A percentile compares a stretch with the other conserved stretches of the same genome.
Evolutionary conservation across 2,113 vertebrate species (phyloP).

Genomic region (Tenrec ecaudatus): DNA sequence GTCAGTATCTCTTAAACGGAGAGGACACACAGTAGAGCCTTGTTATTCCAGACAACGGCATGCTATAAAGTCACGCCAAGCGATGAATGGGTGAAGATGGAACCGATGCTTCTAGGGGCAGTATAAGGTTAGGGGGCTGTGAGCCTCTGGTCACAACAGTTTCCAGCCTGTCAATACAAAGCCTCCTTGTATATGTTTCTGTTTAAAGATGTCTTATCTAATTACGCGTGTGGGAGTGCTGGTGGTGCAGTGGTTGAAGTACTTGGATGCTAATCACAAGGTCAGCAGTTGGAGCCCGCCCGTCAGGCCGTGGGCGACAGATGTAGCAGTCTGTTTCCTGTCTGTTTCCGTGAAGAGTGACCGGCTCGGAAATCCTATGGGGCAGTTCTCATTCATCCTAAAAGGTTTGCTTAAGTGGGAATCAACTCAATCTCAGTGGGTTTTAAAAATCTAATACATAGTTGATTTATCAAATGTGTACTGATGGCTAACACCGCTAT

Average conservation of each 20-base stretch:
- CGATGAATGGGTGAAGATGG: background rate
- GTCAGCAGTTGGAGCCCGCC: background rate
- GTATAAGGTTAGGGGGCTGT: background rate
- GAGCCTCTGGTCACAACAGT: background rate
- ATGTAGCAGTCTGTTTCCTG: background rate
- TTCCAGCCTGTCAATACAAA: background rate
- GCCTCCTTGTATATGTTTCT: background rate
- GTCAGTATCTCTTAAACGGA: no score
- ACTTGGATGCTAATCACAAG: background rate
- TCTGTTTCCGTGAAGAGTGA: background rate
- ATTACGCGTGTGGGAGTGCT: background rate
- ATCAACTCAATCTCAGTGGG: background rate
- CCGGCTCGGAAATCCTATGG: background rate
- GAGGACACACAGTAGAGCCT: background rate
- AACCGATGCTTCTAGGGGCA: background rate
- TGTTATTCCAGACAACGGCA: background rate
- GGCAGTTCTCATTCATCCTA: background rate
- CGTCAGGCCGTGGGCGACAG: background rate
- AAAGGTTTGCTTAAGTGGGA: background rate
- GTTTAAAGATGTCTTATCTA: background rate
- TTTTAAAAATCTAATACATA: background rate
- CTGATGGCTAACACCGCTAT: background rate
- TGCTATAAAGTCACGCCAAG: background rate
- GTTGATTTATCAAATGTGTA: background rate
- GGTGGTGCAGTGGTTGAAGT: background rate